A percentile compares a stretch with the other conserved stretches of the same genome.
These are phyloP conservation scores for Caenorhabditis imperialis DNA, from an alignment of 2,888 invertebrate species.

Conservation along the genomic window DNA sequence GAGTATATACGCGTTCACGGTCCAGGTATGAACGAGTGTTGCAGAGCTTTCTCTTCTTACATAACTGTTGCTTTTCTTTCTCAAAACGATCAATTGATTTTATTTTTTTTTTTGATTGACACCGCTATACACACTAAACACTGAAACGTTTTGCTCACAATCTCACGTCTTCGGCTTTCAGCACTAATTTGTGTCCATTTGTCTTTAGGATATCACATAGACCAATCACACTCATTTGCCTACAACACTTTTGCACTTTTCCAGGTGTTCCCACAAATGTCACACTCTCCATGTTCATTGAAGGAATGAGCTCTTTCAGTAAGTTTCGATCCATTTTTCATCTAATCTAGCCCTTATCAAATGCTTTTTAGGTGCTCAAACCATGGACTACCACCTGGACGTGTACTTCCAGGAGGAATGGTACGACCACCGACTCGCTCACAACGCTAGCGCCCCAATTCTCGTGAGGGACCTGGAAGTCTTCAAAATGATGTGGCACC, in stretches of 20 bases:
- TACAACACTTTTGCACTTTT: conserved; percentile 30
- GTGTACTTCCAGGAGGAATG: conserved; percentile 78
- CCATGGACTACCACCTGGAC: conserved; percentile 78
- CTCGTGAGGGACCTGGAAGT: conserved; percentile 73
- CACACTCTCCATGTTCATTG: conserved; percentile 77
- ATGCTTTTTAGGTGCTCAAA: conserved; percentile 67
- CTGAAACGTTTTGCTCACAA: conserved; percentile 50
- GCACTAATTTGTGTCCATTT: conserved; percentile 54
- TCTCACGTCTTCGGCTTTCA: conserved; percentile 36
- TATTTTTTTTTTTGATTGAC: no score
- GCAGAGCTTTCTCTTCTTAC: conserved; percentile 43
- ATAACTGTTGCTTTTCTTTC: conserved; percentile 48
- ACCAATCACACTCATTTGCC: no score
- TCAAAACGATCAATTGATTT: conserved; percentile 20
- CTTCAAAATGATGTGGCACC: conserved; percentile 75
- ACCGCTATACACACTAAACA: conserved; percentile 53
- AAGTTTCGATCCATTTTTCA: conserved; percentile 7
- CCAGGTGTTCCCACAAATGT: conserved; percentile 77
- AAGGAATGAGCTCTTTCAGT: conserved; percentile 77
- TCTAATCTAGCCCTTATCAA: not conserved
- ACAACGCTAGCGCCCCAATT: conserved; percentile 74
- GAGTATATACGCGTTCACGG: conserved; percentile 65
- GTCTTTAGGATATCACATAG: conserved; percentile 45
- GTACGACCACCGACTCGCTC: conserved; percentile 72
- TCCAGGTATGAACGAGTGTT: conserved; percentile 59